Base-by-base conservation (phyloP, 37 sponge, comb jelly and placozoan genomes). In the Hormiphora californensis region DNA sequence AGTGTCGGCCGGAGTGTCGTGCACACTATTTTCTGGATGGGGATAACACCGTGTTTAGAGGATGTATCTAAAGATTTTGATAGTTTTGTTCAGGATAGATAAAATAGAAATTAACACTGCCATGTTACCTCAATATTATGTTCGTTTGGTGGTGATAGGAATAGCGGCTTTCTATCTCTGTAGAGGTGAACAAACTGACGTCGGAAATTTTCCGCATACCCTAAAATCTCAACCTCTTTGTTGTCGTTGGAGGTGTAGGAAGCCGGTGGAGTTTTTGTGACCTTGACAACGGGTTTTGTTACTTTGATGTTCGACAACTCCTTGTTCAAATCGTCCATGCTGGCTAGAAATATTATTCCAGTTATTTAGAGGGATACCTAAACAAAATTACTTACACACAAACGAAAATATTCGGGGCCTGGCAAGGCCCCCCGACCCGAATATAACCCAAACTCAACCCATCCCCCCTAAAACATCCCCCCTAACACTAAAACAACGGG, bases 81-180 rank as follows among this genome's bases (percentile, higher is more conserved):
- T n/a, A n/a, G n/a, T n/a, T n/a, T n/a, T n/a, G n/a, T n/a, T n/a
- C n/a, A n/a, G n/a, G n/a, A n/a, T n/a, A n/a, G n/a, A n/a, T n/a
- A n/a, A n/a, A n/a, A n/a, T n/a, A n/a, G n/a, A n/a, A n/a, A n/a
- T n/a, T n/a, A n/a, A n/a, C n/a, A n/a, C n/a, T n/a, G n/a, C n/a
- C n/a, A n/a, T n/a, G n/a, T 61, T 31, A 92, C 95, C 90, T 93
- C 92, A 15, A 94, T 68, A 5, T 85, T 89, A 85, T 51, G 86
- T 63, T 97, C 98, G 57, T 97, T 97, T 22, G 55, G 40, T 65
- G 98, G 95, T 23, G 55, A 87, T 0, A 97, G 90, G 49, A 94
- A 89, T 40, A 94, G 90, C 31, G 93, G 88, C 86, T 97, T 97
- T 40, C 98, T 90, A 69, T 97, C 98, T 36, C 92, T 87, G 59